Base-by-base conservation (phyloP, 2,888 invertebrate species). In the Spatulosminthurus flaviceps region DNA sequence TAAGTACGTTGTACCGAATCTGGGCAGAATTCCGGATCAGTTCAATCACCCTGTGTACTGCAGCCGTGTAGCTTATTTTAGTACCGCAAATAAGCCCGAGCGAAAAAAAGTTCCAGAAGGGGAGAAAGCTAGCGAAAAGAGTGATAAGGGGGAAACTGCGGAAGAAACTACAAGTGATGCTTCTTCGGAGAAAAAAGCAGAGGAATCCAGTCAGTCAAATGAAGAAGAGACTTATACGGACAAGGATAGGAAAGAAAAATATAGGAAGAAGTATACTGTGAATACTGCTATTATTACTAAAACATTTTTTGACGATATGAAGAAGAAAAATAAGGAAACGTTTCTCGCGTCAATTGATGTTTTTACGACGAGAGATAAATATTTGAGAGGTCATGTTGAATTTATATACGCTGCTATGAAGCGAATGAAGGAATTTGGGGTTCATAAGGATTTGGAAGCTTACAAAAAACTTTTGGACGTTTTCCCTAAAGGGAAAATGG, bases 351-450 rank as follows among this genome's bases (percentile, higher is more conserved):
- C 93, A 88, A 89, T 96, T 76, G 91, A 92, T 84, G 91, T 93
- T 81, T 98, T 94, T 86, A 90, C 92, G 85, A 90, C 90, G 34
- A 90, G 91, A 64, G 92, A 92, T 84, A 90, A 90, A 0, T 91
- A 92, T 86, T 90, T 94, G 81, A 90, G 94, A 80, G 96, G 96
- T 66, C 95, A 97, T 87, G 95, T 96, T 0, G 96, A 97, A 86
- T 99, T 99, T 88, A 95, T 99, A 85, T 93, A 95, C 87, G 92
- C 94, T 0, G 97, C 97, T 0, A 88, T 98, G 81, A 92, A 92
- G 78, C 91, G 93, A 86, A 95, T 99, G 95, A 91, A 94, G 83
- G 93, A 93, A 79, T 98, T 94, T 88, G 94, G 94, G 0, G 95
- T 97, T 0, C 92, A 95, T 77, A 92, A 93, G 87, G 97, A 96